Conservation (phyloP, 2,888 invertebrate species). For the Lottia gigantea region DNA sequence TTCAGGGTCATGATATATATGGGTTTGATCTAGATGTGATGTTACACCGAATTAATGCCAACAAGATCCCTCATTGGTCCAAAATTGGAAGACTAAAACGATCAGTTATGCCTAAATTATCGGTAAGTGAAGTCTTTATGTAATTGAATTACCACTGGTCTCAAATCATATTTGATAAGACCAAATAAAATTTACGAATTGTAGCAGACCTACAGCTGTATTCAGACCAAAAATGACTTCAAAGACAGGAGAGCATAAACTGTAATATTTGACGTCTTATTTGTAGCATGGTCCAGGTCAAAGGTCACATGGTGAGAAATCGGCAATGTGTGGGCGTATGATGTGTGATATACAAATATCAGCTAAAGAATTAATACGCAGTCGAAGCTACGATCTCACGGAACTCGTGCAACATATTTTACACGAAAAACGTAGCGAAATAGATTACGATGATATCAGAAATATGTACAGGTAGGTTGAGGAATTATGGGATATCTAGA, state of each 20-base stretch:
- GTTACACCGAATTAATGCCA: constrained; percentile 82
- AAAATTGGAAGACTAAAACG: constrained; percentile 87
- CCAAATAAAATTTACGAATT: too few species aligned
- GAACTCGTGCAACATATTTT: constrained; percentile 70
- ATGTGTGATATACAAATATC: constrained; percentile 92
- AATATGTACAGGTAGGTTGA: constrained; percentile 60
- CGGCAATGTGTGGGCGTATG: constrained; percentile 79
- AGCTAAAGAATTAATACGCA: constrained; percentile 91
- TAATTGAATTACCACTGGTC: too few species aligned
- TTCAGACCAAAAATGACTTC: too few species aligned
- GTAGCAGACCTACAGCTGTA: too few species aligned
- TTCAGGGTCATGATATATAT: constrained; percentile 86
- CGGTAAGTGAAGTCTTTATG: constrained; percentile 42
- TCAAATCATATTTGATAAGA: not conserved
- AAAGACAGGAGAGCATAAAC: not conserved
- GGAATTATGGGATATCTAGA: too few species aligned
- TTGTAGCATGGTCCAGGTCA: constrained; percentile 46
- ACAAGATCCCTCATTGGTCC: constrained; percentile 89
- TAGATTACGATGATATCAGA: constrained; percentile 63
- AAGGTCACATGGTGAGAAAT: constrained; percentile 50
- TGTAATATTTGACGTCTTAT: not conserved
- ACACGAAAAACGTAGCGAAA: constrained; percentile 53
- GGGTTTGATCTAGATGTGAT: constrained; percentile 91
- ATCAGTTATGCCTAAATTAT: constrained; percentile 68
- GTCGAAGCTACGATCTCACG: constrained; percentile 91